Evolutionary conservation across 1,140 invertebrate species (phyloP).

Genomic region (Pemphigus obesinymphae): DNA sequence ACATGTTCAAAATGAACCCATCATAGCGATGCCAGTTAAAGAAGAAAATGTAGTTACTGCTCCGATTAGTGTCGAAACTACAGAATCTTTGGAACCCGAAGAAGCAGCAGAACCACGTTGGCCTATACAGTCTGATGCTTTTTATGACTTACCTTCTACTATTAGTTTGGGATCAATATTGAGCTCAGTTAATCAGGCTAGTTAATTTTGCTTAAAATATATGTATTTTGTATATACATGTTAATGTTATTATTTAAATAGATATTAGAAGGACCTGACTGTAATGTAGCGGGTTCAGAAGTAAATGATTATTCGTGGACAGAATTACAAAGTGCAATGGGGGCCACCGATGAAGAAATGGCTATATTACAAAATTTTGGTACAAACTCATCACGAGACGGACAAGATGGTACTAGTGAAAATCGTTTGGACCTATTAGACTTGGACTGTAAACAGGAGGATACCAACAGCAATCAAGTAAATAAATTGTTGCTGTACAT

Average conservation of each 20-base stretch:
- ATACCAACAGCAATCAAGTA: conserved; percentile 5
- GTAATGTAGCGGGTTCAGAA: background rate
- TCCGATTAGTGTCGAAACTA: conserved; percentile 4
- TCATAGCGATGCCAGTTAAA: background rate
- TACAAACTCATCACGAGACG: conserved; percentile 36
- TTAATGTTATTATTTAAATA: conserved; percentile 14
- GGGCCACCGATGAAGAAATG: conserved; percentile 50
- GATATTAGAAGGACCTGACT: conserved; percentile 36
- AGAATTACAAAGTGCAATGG: conserved; percentile 49
- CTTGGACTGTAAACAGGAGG: background rate
- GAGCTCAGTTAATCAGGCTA: conserved; percentile 47
- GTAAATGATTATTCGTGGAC: conserved; percentile 45
- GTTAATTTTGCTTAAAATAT: background rate
- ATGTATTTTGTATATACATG: background rate
- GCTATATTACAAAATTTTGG: conserved; percentile 49
- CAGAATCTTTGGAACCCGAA: conserved; percentile 15
- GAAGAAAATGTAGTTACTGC: conserved; percentile 14
- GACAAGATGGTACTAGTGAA: conserved; percentile 1
- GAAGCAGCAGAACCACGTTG: conserved; percentile 32
- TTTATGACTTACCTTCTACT: conserved; percentile 13
- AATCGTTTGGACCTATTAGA: background rate
- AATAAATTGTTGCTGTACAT: background rate
- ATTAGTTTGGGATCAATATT: conserved; percentile 46
- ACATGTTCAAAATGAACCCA: conserved; percentile 3
- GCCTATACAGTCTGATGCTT: conserved; percentile 18